Base-by-base conservation (phyloP, 2,797 vertebrate species). In the Dryobates pubescens region DNA sequence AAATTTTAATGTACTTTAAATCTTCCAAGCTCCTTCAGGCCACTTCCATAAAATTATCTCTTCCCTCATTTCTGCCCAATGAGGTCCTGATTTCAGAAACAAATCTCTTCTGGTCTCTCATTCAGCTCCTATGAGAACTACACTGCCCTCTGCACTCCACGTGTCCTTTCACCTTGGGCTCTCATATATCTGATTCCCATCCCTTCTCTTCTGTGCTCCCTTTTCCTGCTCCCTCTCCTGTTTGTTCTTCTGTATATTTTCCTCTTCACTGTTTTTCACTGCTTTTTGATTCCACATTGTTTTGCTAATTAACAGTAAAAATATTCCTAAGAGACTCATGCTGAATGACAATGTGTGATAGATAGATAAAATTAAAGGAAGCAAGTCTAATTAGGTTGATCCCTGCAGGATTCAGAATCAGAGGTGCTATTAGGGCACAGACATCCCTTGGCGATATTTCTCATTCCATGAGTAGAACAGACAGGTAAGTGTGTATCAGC, bases 291-390 rank as follows among this genome's bases (percentile, higher is more conserved):
- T 68, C 41, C 64, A 65, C 51, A 61, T 19, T 54, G 14, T 67
- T 91, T 91, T 93, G 54, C 92, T 94, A 95, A 96, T 92, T 90
- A 95, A 74, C 77, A 82, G 67, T 65, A 64, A 79, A 57, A 67
- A 79, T 63, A 71, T 72, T 82, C 80, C 85, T 67, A 1, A 4
- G 89, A 90, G 88, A 68, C 45, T 67, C 56, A 41, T 10, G 27
- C 49, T 71, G 76, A 61, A 85, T 56, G 59, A 88, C 85, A 89
- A 61, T 43, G 45, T 61, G 69, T 92, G 88, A 86, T 32, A 91
- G 83, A 65, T 54, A 71, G 90, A 67, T 72, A 88, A 88, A 93
- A 92, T 86, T 54, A 71, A 92, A 86, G 63, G 78, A 90, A 87
- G 72, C 16, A 88, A 92, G 38, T 72, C 89, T 89, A 95, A 91